Conservation (phyloP, 2,797 vertebrate genomes). For the Malurus leucopterus region DNA sequence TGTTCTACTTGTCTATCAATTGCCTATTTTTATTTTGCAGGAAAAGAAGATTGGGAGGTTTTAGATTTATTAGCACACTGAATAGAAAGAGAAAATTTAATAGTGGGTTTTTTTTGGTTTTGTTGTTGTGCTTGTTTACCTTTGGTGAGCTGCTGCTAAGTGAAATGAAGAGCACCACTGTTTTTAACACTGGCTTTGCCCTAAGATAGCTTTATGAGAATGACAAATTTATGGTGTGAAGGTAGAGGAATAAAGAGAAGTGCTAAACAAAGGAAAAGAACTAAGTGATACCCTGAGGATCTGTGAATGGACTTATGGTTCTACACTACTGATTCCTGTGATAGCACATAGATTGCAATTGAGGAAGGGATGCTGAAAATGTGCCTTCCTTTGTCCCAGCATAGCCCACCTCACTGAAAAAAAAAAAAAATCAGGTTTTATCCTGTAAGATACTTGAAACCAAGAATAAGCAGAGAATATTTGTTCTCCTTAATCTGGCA, state of each 20-base stretch:
- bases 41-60: background rate
- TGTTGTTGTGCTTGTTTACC: conserved; percentile 1
- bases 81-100: background rate
- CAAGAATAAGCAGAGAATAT: conserved; percentile 20
- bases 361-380: background rate
- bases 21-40: conserved; percentile 6
- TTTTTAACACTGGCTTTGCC: background rate
- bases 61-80: background rate
- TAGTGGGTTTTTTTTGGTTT: background rate
- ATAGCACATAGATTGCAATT: background rate
- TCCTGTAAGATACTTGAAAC: background rate
- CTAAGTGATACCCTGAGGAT: background rate
- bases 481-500: background rate
- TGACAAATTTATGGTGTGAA: background rate
- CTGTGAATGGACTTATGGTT: background rate
- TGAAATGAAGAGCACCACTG: background rate
- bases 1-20: background rate
- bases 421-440: background rate
- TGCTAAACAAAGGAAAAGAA: background rate
- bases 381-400: background rate
- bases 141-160: background rate
- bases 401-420: background rate
- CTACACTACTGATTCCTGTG: background rate
- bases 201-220: background rate
- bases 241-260: background rate